Conservation (phyloP, 2,888 invertebrate genomes). For the Agriopis aurantiaria region DNA sequence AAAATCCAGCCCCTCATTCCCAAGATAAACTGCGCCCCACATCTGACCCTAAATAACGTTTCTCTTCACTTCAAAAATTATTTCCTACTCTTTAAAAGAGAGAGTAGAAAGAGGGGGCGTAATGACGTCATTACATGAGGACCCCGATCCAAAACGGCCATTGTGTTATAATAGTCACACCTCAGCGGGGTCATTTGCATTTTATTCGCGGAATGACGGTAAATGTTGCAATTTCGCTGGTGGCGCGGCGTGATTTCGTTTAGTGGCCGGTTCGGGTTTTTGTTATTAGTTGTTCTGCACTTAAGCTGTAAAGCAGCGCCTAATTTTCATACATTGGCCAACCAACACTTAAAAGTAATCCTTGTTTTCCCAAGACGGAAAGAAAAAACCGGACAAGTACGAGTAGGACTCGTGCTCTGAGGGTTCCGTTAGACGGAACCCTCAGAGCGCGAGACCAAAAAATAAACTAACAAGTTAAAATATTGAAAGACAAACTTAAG, state of each 20-base stretch:
- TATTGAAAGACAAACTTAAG: too few relatives aligned
- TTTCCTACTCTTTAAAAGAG: conserved; percentile 42
- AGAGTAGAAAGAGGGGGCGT: conserved; percentile 39
- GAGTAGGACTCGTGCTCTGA: too few relatives aligned
- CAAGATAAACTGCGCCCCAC: conserved; percentile 33
- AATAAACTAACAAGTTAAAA: too few relatives aligned
- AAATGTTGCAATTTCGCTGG: conserved; percentile 31
- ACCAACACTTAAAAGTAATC: too few relatives aligned
- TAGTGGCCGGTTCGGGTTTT: conserved; percentile 16
- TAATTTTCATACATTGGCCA: background rate
- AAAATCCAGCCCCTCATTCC: conserved; percentile 22
- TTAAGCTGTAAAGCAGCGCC: background rate
- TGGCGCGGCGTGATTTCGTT: conserved; percentile 23
- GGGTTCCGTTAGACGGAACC: too few relatives aligned
- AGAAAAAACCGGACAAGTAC: too few relatives aligned
- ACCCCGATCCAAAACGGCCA: conserved; percentile 58
- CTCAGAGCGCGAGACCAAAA: too few relatives aligned
- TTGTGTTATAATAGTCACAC: conserved; percentile 62
- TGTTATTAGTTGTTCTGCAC: conserved; percentile 14
- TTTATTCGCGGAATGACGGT: conserved; percentile 45
- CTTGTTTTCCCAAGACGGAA: too few relatives aligned
- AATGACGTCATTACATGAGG: conserved; percentile 54
- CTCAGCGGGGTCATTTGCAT: conserved; percentile 56
- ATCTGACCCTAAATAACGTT: conserved; percentile 34
- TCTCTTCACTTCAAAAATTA: conserved; percentile 45